These are phyloP conservation scores for Brachionus rubens DNA, from an alignment of 1,140 invertebrate species.

Conservation along the genomic window DNA sequence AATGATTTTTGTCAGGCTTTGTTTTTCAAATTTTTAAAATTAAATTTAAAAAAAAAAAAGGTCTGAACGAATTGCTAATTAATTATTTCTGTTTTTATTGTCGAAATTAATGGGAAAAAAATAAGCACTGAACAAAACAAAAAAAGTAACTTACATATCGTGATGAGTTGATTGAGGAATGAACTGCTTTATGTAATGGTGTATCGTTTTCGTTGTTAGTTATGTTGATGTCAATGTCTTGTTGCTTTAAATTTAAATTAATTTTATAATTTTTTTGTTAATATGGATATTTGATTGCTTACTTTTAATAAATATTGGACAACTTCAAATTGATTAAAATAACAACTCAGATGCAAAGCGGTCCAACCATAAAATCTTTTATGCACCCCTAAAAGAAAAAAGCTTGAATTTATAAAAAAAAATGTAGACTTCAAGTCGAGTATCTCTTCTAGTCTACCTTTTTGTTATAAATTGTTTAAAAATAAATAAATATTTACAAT, in stretches of 20 bases:
- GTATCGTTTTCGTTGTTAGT: constrained; percentile 62
- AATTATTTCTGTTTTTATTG: too few relatives aligned
- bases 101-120: too few relatives aligned
- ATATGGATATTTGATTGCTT: too few relatives aligned
- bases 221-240: constrained; percentile 61
- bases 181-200: constrained; percentile 63
- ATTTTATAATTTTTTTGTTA: background rate
- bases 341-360: constrained; percentile 26
- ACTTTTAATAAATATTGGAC: constrained; percentile 27
- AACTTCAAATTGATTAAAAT: constrained; percentile 39
- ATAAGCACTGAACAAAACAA: constrained; percentile 51
- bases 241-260: constrained; percentile 49
- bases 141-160: constrained; percentile 38
- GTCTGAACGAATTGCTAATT: constrained; percentile 26
- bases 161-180: constrained; percentile 54
- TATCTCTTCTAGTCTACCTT: too few relatives aligned
- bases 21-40: background rate
- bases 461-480: too few relatives aligned
- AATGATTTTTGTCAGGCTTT: constrained; percentile 23
- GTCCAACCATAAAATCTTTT: constrained; percentile 45
- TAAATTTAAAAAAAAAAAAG: background rate
- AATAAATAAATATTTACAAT: too few relatives aligned
- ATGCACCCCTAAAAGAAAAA: constrained; percentile 23
- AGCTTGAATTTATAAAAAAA: background rate
- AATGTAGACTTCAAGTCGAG: too few relatives aligned